Conservation (phyloP, 2,797 vertebrate species). For the Gallinago nigripennis region DNA sequence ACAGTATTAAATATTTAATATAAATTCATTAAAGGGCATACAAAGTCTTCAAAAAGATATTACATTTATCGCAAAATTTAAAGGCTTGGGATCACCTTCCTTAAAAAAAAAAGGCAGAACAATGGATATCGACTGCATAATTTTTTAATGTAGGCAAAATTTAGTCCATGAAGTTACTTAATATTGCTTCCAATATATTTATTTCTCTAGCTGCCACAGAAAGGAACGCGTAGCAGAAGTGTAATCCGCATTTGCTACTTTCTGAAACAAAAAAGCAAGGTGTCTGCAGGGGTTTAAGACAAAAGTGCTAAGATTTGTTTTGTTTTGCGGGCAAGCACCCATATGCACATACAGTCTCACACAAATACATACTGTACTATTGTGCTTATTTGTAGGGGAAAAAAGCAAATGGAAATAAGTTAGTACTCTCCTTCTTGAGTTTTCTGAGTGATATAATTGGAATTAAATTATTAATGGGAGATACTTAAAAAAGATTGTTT, state of each 20-base stretch:
- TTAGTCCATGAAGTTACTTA: conserved; percentile 58
- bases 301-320: conserved; percentile 46
- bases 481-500: conserved; percentile 91
- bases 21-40: conserved; percentile 81
- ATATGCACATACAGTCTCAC: background rate
- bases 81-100: conserved; percentile 54
- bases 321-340: conserved; percentile 10
- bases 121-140: conserved; percentile 18
- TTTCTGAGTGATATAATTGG: conserved; percentile 87
- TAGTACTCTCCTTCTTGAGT: conserved; percentile 76
- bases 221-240: background rate
- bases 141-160: conserved; percentile 61
- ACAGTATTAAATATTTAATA: conserved; percentile 86
- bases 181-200: conserved; percentile 43
- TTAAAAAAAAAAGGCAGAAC: conserved; percentile 47
- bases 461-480: conserved; percentile 93
- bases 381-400: conserved; percentile 59
- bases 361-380: background rate
- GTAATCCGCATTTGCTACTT: background rate
- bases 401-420: conserved; percentile 78
- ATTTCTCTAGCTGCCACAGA: conserved; percentile 34
- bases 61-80: conserved; percentile 72
- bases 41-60: conserved; percentile 72
- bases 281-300: conserved; percentile 21
- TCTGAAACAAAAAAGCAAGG: background rate